Base-by-base conservation (phyloP, 2,113 vertebrate genomes). In the Hemiprocne comata region DNA sequence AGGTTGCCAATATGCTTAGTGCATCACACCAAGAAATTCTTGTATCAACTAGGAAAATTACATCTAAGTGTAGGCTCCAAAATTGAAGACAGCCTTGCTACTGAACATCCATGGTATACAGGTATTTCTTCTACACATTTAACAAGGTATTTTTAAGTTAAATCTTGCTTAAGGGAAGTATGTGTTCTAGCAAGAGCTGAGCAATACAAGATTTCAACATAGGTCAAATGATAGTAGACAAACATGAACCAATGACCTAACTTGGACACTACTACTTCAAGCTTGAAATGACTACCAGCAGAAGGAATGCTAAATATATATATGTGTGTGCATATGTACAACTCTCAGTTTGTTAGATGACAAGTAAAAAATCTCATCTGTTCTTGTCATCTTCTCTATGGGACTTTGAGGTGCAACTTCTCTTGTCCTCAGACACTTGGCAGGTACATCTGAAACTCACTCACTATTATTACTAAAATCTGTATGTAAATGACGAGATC, bases 191-290 rank as follows among this genome's bases (percentile, higher is more conserved):
- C 46, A 65, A 77, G 75, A 92, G 50, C 71, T 73, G 36, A 74
- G 69, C 69, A 84, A 84, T 36, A 53, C 54, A 48, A 38, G 83
- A 93, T 95, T 95, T 89, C 92, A 74, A 90, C 89, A 92, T 2
- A 81, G 86, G 72, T 95, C 94, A 95, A 77, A 77, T 10, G 46
- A 48, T 21, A 77, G 94, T 89, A 94, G 93, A 93, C 72, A 97
- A 96, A 93, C 24, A 55, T 13, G 69, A 93, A 89, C 60, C 64
- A 75, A 17, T 36, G 62, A 89, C 62, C 78, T 64, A 44, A 71
- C 34, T 18, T 17, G 64, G 85, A 79, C 76, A 78, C 36, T 23
- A 57, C 1, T 42, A 60, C 55, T 88, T 76, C 33, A 58, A 90
- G 48, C 74, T 33, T 65, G 28, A n/a, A 33, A 85, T 10, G 29